Base-by-base conservation (phyloP, 2,797 vertebrate genomes). In the Acrossocheilus fasciatus region DNA sequence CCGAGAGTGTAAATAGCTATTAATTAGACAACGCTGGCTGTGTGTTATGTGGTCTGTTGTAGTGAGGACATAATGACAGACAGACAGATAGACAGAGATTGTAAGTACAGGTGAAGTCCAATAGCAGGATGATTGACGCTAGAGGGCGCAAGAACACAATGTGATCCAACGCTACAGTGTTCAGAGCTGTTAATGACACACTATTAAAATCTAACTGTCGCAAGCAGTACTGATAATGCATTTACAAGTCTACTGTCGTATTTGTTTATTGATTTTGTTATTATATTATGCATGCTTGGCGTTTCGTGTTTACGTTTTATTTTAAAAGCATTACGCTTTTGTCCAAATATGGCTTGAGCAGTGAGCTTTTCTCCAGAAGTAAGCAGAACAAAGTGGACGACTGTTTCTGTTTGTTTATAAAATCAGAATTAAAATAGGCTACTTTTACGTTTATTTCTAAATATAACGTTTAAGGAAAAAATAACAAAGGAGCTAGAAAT, bases 111-210 rank as follows among this genome's bases (percentile, higher is more conserved):
- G 12, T 34, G 3, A 45, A 73, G 70, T 73, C 6, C 41, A 43
- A 18, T 17, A 73, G 6, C 78, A 39, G 20, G 45, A 12, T 0
- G 26, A 47, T 15, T 54, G 23, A 54, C 81, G 47, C 81, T 39
- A 82, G 81, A 82, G 81, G 50, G 50, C 68, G 68, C 81, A 26
- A 72, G 66, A 82, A 54, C 30, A 12, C 77, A 50, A 23, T 18
- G 6, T 43, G 34, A 59, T 57, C 36, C 36, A 39, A n/a, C 9
- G 4, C 10, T 64, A 2, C 4, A 18, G 72, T 1, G 73, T 23
- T 12, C 74, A 76, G 45, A 8, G 45, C 14, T 4, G 4, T 17
- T 4, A 9, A 17, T 4, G 23, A 73, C 43, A 17, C 4, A 10
- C 6, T 39, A 39, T 34, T 57, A 6, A 45, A 45, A 72, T 15